Evolutionary conservation across 2,797 vertebrate species (phyloP), one percentile per base, ranked within the genome.

Genomic region (Zonotrichia albicollis): DNA sequence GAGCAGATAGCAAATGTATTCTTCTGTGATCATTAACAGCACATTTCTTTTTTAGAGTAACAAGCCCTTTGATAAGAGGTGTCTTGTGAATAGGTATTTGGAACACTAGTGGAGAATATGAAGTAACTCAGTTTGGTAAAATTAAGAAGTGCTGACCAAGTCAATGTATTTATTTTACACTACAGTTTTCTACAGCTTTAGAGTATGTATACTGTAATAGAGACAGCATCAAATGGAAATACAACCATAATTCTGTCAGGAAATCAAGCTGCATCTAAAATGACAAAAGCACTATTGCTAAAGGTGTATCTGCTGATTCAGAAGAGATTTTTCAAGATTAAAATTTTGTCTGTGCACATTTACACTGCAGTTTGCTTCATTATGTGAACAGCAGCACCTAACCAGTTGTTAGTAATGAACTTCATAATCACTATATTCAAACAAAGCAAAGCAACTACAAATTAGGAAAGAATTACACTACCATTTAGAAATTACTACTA

Each of bases 381-480:
- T 58, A 93, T 68, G 96, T 34, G 57, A 97, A 85, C 29, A 62
- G 43, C 65, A 68, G 54, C 89, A 97, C 93, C 94, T 96, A 97
- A 94, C 81, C 36, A 90, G 94, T 97, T 89, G 81, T 75, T 93
- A 89, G 96, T 96, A 98, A 97, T 95, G 94, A 97, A 93, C 48
- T 81, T 73, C 53, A 55, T 95, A 97, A 97, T 97, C 91, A 97
- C 89, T 95, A 84, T 94, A 97, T 96, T 97, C 94, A 97, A 94
- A 97, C 80, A 97, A 96, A 97, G 97, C 89, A 97, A 97, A 97
- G 95, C 84, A 97, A 96, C 85, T 68, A 71, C 75, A 92, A 93
- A 97, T 97, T 96, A 96, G 68, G 42, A 94, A 84, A 81, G 81
- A 96, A 95, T 54, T 84, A 94, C 76, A 95, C 93, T 93, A 95